Evolutionary conservation across 2,113 vertebrate species (phyloP).

Genomic region (Pelobates fuscus): DNA sequence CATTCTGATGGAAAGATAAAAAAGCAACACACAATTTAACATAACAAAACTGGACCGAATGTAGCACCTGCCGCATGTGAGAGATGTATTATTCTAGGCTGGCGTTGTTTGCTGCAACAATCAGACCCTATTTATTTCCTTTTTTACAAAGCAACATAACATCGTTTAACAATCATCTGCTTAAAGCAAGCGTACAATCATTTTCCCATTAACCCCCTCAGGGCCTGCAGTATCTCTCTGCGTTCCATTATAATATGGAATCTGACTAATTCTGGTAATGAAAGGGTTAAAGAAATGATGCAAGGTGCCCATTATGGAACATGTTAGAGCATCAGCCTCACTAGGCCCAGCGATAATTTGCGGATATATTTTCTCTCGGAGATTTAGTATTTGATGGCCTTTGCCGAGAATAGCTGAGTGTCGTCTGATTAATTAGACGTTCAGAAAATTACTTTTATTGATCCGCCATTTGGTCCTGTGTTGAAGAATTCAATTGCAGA

Average conservation of each 20-base stretch:
- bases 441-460: constrained; percentile 42
- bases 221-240: no score
- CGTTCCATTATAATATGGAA: no score
- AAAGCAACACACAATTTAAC: constrained; percentile 2
- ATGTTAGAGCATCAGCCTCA: not conserved
- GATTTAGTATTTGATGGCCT: not conserved
- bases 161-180: no score
- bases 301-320: not conserved
- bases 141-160: no score
- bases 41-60: not conserved
- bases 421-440: constrained; percentile 23
- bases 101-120: no score
- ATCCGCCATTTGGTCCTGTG: constrained; percentile 20
- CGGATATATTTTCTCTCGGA: constrained; percentile 1
- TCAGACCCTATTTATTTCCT: no score
- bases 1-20: constrained; percentile 1
- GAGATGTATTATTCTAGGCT: not conserved
- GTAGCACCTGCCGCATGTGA: not conserved
- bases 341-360: not conserved
- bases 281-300: not conserved
- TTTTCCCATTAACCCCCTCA: no score
- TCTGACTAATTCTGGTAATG: no score
- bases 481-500: not conserved
- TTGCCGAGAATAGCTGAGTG: not conserved
- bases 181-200: no score